Conservation (phyloP, 2,888 invertebrate genomes). For the Tetrapedia diversipes region DNA sequence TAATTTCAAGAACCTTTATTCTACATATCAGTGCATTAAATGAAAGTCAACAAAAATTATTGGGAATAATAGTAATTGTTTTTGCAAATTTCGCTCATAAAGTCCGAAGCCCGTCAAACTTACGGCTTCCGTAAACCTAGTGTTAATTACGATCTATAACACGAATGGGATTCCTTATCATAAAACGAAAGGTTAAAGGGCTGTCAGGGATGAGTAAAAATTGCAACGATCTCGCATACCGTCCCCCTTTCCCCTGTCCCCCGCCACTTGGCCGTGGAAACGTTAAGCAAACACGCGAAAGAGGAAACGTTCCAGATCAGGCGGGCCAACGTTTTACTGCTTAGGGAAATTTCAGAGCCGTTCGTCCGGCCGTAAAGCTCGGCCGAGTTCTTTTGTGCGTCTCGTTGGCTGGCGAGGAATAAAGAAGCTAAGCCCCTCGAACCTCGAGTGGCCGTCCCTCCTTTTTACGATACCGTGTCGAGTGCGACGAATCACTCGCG, state of each 20-base stretch:
- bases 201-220: neutral
- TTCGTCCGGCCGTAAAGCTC: constrained; percentile 58
- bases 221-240: neutral
- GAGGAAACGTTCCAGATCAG: constrained; percentile 52
- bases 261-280: constrained; percentile 25
- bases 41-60: no score
- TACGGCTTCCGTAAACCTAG: no score
- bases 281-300: constrained; percentile 54
- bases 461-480: constrained; percentile 64
- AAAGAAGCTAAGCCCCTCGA: constrained; percentile 53
- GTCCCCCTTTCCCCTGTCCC: neutral
- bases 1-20: no score
- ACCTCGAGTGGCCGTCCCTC: constrained; percentile 28
- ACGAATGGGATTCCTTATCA: no score
- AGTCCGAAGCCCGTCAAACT: no score
- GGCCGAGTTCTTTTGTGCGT: constrained; percentile 61
- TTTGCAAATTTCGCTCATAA: no score
- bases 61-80: no score
- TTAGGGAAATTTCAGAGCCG: constrained; percentile 67
- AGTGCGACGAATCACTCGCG: constrained; percentile 63
- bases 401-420: constrained; percentile 36
- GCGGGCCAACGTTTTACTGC: constrained; percentile 64
- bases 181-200: constrained; percentile 45
- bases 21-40: no score
- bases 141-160: no score